Evolutionary conservation across 2,888 invertebrate species (phyloP), one percentile per base, ranked within the genome.

Genomic region (Hirtodrosophila trivittata): DNA sequence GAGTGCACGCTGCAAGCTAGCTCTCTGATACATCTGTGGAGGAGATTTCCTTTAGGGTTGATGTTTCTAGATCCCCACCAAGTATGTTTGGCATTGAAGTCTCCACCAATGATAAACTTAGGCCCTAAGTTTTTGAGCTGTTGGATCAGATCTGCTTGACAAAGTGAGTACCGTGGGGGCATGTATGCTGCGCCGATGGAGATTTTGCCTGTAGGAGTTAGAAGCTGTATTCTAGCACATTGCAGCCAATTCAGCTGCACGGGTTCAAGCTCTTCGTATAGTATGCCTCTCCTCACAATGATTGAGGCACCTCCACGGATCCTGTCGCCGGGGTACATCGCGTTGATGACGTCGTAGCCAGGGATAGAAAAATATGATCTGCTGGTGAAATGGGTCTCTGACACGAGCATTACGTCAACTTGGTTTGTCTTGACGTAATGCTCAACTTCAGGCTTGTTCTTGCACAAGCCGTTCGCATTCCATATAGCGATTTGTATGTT

Each of bases 401-500:
- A 28, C 0, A 54, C 16, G 0, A 46, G 3, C 0, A 30, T 12
- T 4, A 54, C 8, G 2, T 54, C 37, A 0, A 30, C 8, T 3
- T 30, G 5, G 30, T 54, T 38, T 1, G 52, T 54, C 13, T 45
- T 43, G 0, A 16, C 3, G n/a, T 10, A n/a, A 14, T 21, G 28
- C 13, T 54, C 43, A 0, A 54, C 43, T 4, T 38, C 38, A n/a
- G 52, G 43, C 30, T n/a, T 43, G 43, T 28, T 43, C 9, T 35
- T 28, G 12, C 35, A 43, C 42, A 43, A 6, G 42, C 49, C 49
- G 35, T 56, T 49, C 1, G 49, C 42, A 9, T 45, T 38, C 43
- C 28, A 43, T 0, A 52, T 1, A 1, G 12, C 12, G 4, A 43
- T 1, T 3, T 43, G 6, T 0, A 35, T 16, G 0, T 12, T 25